These are phyloP conservation scores for Adelognathus sp. DNA, from an alignment of 2,888 invertebrate genomes.

Conservation along the genomic window DNA sequence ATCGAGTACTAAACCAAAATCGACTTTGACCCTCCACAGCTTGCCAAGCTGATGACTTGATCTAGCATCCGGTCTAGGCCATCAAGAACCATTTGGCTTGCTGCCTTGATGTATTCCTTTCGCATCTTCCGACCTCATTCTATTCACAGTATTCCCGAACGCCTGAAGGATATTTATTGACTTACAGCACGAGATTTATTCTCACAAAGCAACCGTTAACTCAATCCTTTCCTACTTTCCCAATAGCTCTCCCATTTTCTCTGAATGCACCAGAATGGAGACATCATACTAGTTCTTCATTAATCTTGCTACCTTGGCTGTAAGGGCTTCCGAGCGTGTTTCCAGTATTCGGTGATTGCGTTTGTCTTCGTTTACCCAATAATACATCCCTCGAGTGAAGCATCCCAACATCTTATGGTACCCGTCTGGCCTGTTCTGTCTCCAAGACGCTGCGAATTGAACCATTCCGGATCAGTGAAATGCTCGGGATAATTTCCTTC, in stretches of 20 bases:
- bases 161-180: slow-evolving; percentile 43
- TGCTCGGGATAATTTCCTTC: slow-evolving; percentile 49
- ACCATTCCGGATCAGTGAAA: slow-evolving; percentile 30
- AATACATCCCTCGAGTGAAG: slow-evolving; percentile 31
- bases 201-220: slow-evolving; percentile 7
- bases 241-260: background rate
- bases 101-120: slow-evolving; percentile 24
- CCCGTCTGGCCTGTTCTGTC: slow-evolving; percentile 5
- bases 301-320: slow-evolving; percentile 29
- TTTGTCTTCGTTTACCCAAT: slow-evolving; percentile 28
- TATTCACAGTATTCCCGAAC: slow-evolving; percentile 12
- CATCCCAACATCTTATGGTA: slow-evolving; percentile 3
- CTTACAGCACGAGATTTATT: slow-evolving; percentile 43
- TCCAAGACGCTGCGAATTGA: slow-evolving; percentile 35
- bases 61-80: slow-evolving; percentile 29
- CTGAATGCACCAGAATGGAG: background rate
- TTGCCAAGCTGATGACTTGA: slow-evolving; percentile 46
- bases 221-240: slow-evolving; percentile 36
- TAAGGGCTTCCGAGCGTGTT: background rate
- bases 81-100: slow-evolving; percentile 52
- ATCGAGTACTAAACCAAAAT: slow-evolving; percentile 42
- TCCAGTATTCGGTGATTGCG: slow-evolving; percentile 11
- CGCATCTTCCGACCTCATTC: slow-evolving; percentile 1
- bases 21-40: slow-evolving; percentile 27
- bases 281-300: background rate